A percentile compares a stretch with the other conserved stretches of the same genome.
phyloP scores from a whole-genome alignment of 1,140 invertebrate genomes.

The Platyura marginata region DNA sequence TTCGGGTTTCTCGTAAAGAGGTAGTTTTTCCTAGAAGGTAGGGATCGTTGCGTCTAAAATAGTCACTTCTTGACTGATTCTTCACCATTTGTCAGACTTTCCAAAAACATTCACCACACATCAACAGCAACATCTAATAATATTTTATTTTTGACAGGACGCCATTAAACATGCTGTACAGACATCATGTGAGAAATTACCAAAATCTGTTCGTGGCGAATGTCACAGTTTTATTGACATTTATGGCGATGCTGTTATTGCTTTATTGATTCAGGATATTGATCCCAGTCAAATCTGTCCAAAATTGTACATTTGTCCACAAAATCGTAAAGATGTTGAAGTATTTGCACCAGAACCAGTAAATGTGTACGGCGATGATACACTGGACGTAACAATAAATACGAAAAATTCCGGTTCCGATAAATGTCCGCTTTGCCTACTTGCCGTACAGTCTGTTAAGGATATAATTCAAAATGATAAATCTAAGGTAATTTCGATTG shows the following conservation, averaged over 20 bases:
- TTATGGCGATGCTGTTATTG: conserved; percentile 59
- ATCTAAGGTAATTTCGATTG: too few species aligned
- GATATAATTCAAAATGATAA: conserved; percentile 17
- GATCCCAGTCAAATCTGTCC: conserved; percentile 45
- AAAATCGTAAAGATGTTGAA: conserved; percentile 30
- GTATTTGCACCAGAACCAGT: conserved; percentile 26
- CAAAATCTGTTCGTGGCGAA: conserved; percentile 35
- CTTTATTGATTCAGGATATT: conserved; percentile 58
- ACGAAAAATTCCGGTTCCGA: conserved; percentile 14
- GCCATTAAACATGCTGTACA: conserved; percentile 42
- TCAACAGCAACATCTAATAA: too few species aligned
- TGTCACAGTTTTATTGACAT: conserved; percentile 57
- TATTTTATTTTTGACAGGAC: too few species aligned
- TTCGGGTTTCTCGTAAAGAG: too few species aligned
- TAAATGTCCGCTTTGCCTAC: conserved; percentile 61
- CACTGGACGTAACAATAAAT: neutral
- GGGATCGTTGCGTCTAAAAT: too few species aligned
- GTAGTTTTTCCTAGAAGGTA: too few species aligned
- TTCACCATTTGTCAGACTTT: too few species aligned
- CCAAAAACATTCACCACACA: too few species aligned
- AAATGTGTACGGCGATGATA: too few species aligned
- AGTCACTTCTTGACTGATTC: too few species aligned
- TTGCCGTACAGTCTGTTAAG: conserved; percentile 45
- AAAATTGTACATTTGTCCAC: conserved; percentile 25
- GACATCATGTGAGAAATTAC: conserved; percentile 46